A percentile compares a stretch with the other conserved stretches of the same genome.
phyloP scores from a whole-genome alignment of 2,888 invertebrate genomes.

The Pemphredon lugubris region DNA sequence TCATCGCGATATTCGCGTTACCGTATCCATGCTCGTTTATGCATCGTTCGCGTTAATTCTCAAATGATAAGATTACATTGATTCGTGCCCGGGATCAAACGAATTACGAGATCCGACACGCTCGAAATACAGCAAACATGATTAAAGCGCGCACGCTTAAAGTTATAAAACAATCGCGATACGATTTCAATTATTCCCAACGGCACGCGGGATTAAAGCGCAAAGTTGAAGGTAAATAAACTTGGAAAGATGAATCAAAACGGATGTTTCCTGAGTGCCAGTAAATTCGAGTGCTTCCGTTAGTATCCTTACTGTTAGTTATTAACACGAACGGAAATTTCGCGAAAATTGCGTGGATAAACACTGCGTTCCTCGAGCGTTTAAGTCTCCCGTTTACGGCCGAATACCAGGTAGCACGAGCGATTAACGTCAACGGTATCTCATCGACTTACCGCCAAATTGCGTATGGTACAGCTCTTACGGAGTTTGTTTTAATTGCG shows the following conservation, averaged over 20 bases:
- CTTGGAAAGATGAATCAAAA: neutral
- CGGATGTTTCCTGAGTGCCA: too few relatives aligned
- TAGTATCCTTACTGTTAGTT: neutral
- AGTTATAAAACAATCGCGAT: neutral
- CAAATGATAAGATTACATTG: too few relatives aligned
- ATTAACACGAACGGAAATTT: slow-evolving; percentile 8
- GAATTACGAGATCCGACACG: too few relatives aligned
- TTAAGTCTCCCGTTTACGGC: slow-evolving; percentile 33
- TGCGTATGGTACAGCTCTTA: slow-evolving; percentile 17
- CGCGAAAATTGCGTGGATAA: slow-evolving; percentile 18
- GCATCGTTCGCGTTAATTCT: too few relatives aligned
- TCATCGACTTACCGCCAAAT: slow-evolving; percentile 42
- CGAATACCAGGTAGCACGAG: slow-evolving; percentile 26
- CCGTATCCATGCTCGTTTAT: too few relatives aligned
- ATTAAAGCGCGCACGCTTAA: neutral
- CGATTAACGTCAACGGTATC: slow-evolving; percentile 41
- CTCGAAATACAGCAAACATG: too few relatives aligned
- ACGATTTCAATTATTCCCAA: neutral
- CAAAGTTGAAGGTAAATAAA: neutral
- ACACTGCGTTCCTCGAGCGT: slow-evolving; percentile 15
- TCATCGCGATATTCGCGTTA: too few relatives aligned
- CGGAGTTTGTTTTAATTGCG: neutral
- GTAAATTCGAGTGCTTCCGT: neutral
- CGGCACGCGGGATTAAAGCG: neutral
- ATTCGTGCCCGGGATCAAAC: too few relatives aligned